A percentile compares a stretch with the other conserved stretches of the same genome.
phyloP scores from a whole-genome alignment of 2,888 invertebrate genomes.

The Callinectes sapidus region DNA sequence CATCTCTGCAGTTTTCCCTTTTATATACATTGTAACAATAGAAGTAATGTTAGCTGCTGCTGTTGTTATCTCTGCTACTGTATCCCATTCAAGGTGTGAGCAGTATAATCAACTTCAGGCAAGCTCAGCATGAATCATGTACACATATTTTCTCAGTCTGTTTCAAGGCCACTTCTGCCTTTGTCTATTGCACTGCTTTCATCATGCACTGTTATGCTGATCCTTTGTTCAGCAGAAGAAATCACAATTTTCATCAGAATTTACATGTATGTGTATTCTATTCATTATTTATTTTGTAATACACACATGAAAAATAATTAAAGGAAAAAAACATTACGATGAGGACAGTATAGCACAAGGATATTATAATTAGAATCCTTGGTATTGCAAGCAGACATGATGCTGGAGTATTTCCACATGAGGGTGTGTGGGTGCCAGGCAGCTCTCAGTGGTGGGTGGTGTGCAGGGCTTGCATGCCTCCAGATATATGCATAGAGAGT shows the following conservation, averaged over 20 bases:
- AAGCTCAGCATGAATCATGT: background rate
- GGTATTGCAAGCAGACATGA: background rate
- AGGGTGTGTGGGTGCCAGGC: background rate
- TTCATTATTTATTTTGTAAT: background rate
- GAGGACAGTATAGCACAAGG: no score
- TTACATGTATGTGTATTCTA: background rate
- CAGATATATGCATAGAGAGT: no score
- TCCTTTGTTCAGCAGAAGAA: background rate
- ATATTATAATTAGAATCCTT: no score
- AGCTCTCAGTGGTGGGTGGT: background rate
- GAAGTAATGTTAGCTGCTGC: slow-evolving; percentile 4
- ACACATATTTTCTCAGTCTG: background rate
- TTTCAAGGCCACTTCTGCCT: background rate
- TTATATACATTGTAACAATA: background rate
- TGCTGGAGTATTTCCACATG: background rate
- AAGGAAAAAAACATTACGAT: background rate
- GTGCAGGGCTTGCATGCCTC: background rate
- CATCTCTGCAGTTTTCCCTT: background rate
- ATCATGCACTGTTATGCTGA: background rate
- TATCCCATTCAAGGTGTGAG: background rate
- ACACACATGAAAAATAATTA: background rate
- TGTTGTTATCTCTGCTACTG: background rate
- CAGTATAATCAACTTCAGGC: background rate
- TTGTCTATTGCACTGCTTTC: background rate
- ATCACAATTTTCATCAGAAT: background rate